These are phyloP conservation scores for Toxonevra muliebris DNA, from an alignment of 2,888 invertebrate genomes.

Conservation along the genomic window DNA sequence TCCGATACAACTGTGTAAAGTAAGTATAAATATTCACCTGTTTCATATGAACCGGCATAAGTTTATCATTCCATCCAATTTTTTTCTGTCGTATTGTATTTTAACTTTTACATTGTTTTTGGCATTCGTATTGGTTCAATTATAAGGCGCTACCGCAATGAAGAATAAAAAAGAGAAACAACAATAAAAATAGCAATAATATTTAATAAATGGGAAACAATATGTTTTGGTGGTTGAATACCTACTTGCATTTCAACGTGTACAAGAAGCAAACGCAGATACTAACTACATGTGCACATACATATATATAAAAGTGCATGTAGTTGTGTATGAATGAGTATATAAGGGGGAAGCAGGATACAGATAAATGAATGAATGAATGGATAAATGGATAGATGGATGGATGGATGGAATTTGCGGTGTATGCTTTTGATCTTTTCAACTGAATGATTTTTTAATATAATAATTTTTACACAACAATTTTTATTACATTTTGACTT, in stretches of 20 bases:
- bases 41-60: background rate
- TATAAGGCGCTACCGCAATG: conserved; percentile 34
- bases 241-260: background rate
- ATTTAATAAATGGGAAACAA: conserved; percentile 60
- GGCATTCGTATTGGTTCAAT: conserved; percentile 28
- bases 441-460: conserved; percentile 61
- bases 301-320: conserved; percentile 11
- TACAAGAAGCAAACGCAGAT: background rate
- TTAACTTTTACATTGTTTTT: background rate
- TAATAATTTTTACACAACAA: conserved; percentile 48
- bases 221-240: conserved; percentile 43
- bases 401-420: conserved; percentile 36
- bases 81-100: background rate
- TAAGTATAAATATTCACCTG: background rate
- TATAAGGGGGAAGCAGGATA: conserved; percentile 31
- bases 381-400: conserved; percentile 2
- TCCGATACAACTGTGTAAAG: too few relatives aligned
- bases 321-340: conserved; percentile 21
- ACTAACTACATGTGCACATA: conserved; percentile 9
- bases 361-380: conserved; percentile 26
- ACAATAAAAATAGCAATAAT: conserved; percentile 52
- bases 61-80: too few relatives aligned
- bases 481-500: conserved; percentile 42
- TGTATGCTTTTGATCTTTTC: conserved; percentile 63
- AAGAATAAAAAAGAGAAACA: conserved; percentile 27